Conservation (phyloP, 2,113 vertebrate species). For the Probosciger aterrimus region DNA sequence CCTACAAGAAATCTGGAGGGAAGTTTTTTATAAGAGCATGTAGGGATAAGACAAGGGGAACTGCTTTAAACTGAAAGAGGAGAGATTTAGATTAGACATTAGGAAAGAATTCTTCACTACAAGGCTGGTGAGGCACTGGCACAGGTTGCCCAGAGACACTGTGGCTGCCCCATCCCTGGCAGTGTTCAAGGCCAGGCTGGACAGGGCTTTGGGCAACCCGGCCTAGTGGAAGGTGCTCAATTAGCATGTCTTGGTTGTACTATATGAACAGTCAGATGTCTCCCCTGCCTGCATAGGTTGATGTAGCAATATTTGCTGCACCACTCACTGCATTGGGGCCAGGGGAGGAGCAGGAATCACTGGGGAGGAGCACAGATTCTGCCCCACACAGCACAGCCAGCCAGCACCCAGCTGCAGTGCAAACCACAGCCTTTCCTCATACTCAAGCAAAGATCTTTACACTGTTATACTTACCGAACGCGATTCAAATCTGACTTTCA, state of each 20-base stretch:
- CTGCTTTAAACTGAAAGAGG: not conserved
- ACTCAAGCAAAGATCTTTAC: not conserved
- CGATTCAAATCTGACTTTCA: constrained; percentile 92
- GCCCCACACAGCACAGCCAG: not conserved
- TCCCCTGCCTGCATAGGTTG: not conserved
- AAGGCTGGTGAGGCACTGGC: not conserved
- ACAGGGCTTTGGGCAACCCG: not conserved
- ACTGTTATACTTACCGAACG: constrained; percentile 78
- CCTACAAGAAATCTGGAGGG: not conserved
- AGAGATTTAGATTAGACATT: not conserved
- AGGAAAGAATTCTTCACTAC: not conserved
- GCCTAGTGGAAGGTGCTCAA: not conserved
- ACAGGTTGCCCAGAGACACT: not conserved
- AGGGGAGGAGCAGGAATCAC: not conserved
- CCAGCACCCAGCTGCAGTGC: not conserved
- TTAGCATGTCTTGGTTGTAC: too few species aligned
- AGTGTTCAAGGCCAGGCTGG: not conserved
- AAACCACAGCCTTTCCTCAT: not conserved
- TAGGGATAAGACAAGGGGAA: not conserved
- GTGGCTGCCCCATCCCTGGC: not conserved
- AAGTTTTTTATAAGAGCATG: not conserved
- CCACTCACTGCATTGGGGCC: not conserved
- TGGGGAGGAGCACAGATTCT: not conserved
- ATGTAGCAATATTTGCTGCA: not conserved
- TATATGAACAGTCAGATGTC: not conserved